Conservation (phyloP, 2,888 invertebrate genomes). For the Lasioglossum malachurum region DNA sequence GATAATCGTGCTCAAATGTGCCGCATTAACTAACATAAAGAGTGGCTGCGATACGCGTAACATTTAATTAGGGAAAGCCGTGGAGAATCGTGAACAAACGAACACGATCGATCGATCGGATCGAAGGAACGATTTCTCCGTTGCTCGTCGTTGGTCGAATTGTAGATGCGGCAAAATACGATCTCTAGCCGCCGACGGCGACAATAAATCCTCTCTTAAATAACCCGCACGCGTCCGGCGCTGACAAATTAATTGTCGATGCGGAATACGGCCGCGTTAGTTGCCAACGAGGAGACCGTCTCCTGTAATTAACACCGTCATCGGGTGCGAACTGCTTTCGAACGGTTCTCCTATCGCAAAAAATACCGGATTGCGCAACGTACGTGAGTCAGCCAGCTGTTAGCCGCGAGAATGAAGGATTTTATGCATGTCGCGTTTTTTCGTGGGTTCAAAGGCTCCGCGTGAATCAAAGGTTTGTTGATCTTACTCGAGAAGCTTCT, state of each 20-base stretch:
- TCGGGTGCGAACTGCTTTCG: not conserved
- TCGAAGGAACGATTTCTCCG: not conserved
- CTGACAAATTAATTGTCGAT: slow-evolving; percentile 31
- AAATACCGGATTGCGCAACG: not conserved
- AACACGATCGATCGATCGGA: not conserved
- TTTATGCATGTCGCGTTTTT: not conserved
- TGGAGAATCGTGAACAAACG: not conserved
- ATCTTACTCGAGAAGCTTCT: not conserved
- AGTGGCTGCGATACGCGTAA: not conserved
- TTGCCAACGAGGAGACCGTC: slow-evolving; percentile 5
- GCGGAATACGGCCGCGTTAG: slow-evolving; percentile 3
- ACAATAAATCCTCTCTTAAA: slow-evolving; percentile 21
- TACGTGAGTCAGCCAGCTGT: not conserved
- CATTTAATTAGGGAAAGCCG: slow-evolving; percentile 1
- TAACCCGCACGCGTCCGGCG: slow-evolving; percentile 13
- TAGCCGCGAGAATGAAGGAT: not conserved
- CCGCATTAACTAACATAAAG: not conserved
- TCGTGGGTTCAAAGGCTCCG: not conserved
- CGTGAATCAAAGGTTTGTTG: not conserved
- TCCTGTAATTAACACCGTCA: slow-evolving; percentile 24
- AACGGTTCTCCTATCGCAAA: not conserved
- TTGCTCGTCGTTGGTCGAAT: not conserved
- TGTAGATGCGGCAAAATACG: not conserved
- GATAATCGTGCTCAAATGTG: not conserved
- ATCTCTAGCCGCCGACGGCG: not conserved